Evolutionary conservation across 2,113 vertebrate species (phyloP), one percentile per base, ranked within the genome.

Genomic region (Oreamnos americanus): DNA sequence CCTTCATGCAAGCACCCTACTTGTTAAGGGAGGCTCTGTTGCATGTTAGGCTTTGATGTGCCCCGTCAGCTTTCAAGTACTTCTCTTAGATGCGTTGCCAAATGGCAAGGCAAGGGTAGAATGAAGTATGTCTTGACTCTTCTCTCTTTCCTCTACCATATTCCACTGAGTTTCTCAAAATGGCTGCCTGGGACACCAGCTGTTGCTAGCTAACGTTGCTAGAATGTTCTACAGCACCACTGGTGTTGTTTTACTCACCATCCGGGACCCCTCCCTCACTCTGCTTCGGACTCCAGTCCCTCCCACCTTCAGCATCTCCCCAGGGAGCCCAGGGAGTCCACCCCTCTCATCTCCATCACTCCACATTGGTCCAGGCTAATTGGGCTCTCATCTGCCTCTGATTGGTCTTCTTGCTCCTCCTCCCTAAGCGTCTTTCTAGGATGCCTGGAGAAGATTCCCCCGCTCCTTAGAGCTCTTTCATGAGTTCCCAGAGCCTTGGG

Each of bases 351-450:
- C 76, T 5, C 47, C 1, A 0, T 7, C 21, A 2, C 58, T 36
- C 30, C 2, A 5, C 0, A 3, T 6, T 14, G 3, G n/a, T 8
- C 5, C 11, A 25, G 14, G 49, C 45, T 49, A 10, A 15, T 0
- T 11, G 39, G 58, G 45, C 14, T 62, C 28, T 16, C 25, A 1
- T 86, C 15, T 1, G 28, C 36, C 36, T 79, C 47, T 2, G 0
- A 2, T 3, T 4, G 47, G 14, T 45, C 57, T 60, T 15, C 39
- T 43, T 53, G 36, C 16, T 39, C 8, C 39, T 25, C 53, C 25
- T 30, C 33, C 12, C 21, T 23, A 2, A 3, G 21, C 2, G 4
- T 43, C 39, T 43, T 60, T 87, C 45, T 89, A n/a, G 83, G 55
- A 43, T 7, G 36, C 14, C 9, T 19, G 25, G 10, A 33, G 15